Evolutionary conservation across 2,888 invertebrate genomes (phyloP), one percentile per base, ranked within the genome.

Genomic region (Baronia brevicornis): DNA sequence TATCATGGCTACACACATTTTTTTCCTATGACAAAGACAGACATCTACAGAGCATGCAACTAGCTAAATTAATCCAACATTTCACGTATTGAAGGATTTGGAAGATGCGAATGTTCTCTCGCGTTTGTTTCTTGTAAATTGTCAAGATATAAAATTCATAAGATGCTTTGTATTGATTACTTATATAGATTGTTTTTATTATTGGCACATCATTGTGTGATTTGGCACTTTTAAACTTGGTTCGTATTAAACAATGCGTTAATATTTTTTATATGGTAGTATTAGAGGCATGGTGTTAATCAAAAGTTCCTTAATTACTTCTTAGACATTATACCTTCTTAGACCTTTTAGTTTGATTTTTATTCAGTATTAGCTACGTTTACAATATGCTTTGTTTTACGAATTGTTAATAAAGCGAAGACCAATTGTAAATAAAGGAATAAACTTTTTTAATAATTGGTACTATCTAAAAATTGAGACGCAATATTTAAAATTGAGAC

Each of bases 31-130:
- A 72, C 61, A 62, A 54, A 71, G 68, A 73, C 66, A 61, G 53
- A 66, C 60, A 46, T 50, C 73, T 75, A 73, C 51, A 60, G 56
- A 65, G 56, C 77, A 78, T 74, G 74, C 73, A 73, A 59, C 67
- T 78, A 75, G 57, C 51, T 36, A 39, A 41, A 22, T 41, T 9
- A 44, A 45, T 38, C 36, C 36, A 28, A 39, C 19, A 36, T 41
- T 30, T 38, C 31, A 18, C 26, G 20, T 27, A 32, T 34, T 30
- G 11, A 33, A 36, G 25, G 24, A 38, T 35, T 21, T 23, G 22
- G 31, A 42, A 41, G 37, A 30, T 43, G 37, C 37, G 28, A 39
- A 30, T 36, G 30, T 38, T 9, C 41, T 44, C 39, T 33, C 30
- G 31, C 30, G 28, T 26, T 25, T 6, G 22, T 31, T 34, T 41